phyloP scores from a whole-genome alignment of 2,888 invertebrate species.

The Troides oblongomaculatus region DNA sequence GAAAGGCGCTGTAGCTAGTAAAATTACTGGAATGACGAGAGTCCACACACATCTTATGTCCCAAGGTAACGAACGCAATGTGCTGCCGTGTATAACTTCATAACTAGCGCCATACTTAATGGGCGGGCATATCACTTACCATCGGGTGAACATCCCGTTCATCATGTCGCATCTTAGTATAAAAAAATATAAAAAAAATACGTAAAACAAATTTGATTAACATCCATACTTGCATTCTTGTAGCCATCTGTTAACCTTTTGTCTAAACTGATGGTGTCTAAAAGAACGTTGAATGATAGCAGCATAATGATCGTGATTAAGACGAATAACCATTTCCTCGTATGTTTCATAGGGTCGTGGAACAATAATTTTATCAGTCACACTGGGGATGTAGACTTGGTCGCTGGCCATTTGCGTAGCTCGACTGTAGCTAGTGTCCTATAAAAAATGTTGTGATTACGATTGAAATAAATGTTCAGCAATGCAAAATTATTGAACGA shows the following conservation, averaged over 20 bases:
- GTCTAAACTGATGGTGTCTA: conserved; percentile 77
- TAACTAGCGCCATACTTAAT: no score
- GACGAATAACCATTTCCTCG: conserved; percentile 79
- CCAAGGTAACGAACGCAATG: no score
- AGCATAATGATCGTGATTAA: conserved; percentile 79
- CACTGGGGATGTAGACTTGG: conserved; percentile 81
- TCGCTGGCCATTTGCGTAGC: conserved; percentile 82
- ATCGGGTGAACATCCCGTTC: no score
- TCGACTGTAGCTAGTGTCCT: conserved; percentile 77
- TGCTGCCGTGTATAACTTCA: no score
- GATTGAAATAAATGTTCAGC: not conserved
- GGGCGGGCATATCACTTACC: no score
- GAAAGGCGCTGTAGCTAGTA: no score
- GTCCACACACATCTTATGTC: no score
- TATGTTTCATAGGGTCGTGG: conserved; percentile 83
- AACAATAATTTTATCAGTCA: conserved; percentile 81
- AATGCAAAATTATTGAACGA: not conserved
- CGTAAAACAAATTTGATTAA: not conserved
- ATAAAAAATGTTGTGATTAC: conserved; percentile 32
- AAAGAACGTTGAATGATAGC: conserved; percentile 84
- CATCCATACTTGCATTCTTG: conserved; percentile 60
- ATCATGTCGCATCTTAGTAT: no score
- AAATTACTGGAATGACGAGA: no score
- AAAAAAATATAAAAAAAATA: no score
- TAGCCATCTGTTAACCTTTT: conserved; percentile 63